Conservation (phyloP, 2,888 invertebrate species). For the Ormyrus thymus region DNA sequence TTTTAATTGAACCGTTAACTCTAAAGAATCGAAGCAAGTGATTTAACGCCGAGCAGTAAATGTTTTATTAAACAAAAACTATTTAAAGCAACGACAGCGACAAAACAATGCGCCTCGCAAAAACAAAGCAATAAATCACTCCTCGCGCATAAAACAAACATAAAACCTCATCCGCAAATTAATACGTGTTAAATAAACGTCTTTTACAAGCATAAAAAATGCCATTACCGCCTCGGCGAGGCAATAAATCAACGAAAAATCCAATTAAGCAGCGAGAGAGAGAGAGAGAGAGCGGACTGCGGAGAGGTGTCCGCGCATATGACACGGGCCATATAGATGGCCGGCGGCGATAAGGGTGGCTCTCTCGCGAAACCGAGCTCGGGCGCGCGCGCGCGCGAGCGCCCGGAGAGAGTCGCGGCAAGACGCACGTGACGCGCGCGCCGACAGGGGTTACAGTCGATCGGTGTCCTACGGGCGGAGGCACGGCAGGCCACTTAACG, state of each 20-base stretch:
- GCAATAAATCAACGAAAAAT: not conserved
- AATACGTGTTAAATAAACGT: conserved; percentile 1
- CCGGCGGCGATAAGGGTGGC: conserved; percentile 20
- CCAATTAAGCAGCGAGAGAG: not conserved
- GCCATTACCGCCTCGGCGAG: too few relatives aligned
- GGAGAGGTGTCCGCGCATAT: conserved; percentile 27
- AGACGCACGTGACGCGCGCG: conserved; percentile 54
- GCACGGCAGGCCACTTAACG: conserved; percentile 69
- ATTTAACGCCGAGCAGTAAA: too few relatives aligned
- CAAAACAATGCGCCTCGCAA: too few relatives aligned
- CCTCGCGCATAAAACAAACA: not conserved
- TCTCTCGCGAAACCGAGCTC: conserved; percentile 27
- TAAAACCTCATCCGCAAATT: not conserved
- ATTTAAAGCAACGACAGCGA: too few relatives aligned
- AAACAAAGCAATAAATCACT: not conserved
- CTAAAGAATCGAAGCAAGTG: too few relatives aligned
- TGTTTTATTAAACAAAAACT: too few relatives aligned
- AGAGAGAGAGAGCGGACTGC: not conserved
- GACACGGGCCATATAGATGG: conserved; percentile 43
- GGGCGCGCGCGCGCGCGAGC: not conserved
- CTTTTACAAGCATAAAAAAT: not conserved
- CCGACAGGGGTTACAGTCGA: conserved; percentile 58
- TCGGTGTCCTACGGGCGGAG: conserved; percentile 60
- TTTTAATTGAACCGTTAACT: too few relatives aligned
- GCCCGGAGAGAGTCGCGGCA: not conserved